These are phyloP conservation scores for Scolopax bukidnonensis DNA, from an alignment of 2,797 vertebrate genomes.

Conservation along the genomic window DNA sequence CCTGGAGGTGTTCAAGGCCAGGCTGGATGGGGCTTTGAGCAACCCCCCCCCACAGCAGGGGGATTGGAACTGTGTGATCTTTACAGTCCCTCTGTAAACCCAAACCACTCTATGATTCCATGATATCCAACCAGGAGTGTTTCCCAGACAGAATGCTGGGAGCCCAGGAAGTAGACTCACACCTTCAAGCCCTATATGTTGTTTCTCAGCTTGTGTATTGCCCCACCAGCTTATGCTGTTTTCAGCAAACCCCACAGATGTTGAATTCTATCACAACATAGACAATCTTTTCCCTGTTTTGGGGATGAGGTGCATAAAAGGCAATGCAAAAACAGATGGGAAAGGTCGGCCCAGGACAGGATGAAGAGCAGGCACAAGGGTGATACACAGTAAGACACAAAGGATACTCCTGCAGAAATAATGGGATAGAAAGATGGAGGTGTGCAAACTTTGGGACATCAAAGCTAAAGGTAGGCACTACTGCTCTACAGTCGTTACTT, in stretches of 20 bases:
- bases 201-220: not conserved
- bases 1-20: not conserved
- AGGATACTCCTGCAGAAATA: not conserved
- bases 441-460: not conserved
- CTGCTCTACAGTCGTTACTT: not conserved
- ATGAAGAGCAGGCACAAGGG: not conserved
- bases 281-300: not conserved
- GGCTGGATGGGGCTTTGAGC: not conserved
- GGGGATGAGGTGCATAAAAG: not conserved
- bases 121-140: not conserved
- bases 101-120: not conserved
- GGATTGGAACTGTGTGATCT: not conserved
- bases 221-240: not conserved
- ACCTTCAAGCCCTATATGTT: not conserved
- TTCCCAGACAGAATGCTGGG: not conserved
- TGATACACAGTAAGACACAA: not conserved
- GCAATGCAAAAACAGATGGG: accelerated
- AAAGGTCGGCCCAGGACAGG: not conserved
- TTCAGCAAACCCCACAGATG: no score
- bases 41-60: not conserved
- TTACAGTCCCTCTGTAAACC: not conserved
- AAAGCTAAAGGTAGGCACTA: not conserved
- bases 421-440: not conserved
- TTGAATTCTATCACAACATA: not conserved
- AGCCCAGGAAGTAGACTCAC: not conserved